phyloP scores from a whole-genome alignment of 2,797 vertebrate species.

The Poecilia gillii region DNA sequence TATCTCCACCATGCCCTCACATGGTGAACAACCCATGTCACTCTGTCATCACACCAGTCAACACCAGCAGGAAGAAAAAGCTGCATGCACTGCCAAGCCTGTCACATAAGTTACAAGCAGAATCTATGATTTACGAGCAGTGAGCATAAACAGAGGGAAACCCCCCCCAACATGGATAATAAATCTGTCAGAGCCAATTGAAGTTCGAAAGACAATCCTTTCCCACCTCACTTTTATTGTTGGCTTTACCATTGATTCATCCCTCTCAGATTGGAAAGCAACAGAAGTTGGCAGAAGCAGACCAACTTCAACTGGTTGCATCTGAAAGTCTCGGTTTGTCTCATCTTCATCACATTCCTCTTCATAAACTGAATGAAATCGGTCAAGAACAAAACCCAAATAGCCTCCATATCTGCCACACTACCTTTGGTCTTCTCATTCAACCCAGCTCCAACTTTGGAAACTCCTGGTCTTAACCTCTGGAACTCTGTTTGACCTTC shows the following conservation, averaged over 20 bases:
- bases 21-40: neutral
- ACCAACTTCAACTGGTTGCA: neutral
- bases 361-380: neutral
- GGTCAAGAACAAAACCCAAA: neutral
- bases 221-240: neutral
- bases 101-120: neutral
- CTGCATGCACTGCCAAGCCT: neutral
- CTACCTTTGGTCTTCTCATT: neutral
- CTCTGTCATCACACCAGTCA: neutral
- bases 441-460: neutral
- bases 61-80: neutral
- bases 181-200: neutral
- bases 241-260: neutral
- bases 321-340: neutral
- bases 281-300: neutral
- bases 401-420: neutral
- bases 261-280: neutral
- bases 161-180: neutral
- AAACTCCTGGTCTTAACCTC: neutral
- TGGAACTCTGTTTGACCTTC: neutral
- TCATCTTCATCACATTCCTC: neutral
- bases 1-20: neutral
- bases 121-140: neutral
- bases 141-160: neutral
- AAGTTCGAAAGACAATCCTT: neutral